Evolutionary conservation across 2,888 invertebrate species (phyloP), one percentile per base, ranked within the genome.

Genomic region (Lysandra bellargus): DNA sequence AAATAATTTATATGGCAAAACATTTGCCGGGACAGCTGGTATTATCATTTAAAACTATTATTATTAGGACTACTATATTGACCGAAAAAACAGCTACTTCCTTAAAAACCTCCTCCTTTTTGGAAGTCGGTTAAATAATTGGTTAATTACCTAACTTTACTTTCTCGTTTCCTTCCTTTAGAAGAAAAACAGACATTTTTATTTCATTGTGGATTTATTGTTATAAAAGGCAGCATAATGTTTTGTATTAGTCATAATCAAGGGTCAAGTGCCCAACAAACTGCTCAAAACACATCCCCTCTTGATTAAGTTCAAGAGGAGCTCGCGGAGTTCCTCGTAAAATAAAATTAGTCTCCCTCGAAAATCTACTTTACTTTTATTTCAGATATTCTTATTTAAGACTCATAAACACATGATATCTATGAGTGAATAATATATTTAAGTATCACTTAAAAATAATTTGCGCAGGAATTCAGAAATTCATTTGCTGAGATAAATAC

Each of bases 221-320:
- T 44, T n/a, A 49, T 7, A 40, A 74, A 74, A 74, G 0, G 17
- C 73, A 73, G 14, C 74, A 23, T 49, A 44, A 49, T 74, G 49
- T 44, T 23, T 44, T 44, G n/a, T 79, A 77, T 69, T 89, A 88
- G 87, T 87, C 86, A 88, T 89, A 90, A 89, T 89, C 88, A 89
- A 88, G 89, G 92, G 88, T 91, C 89, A 87, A 91, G 91, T 89
- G 90, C 87, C 84, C 87, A 88, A 89, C 90, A 90, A 92, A 92
- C 91, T 91, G 88, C 84, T 85, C 86, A 85, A 89, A 90, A 91
- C 89, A 89, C 87, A 87, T 86, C 83, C 88, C 85, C 88, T 85
- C 88, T 91, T 92, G 91, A 92, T 92, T 92, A 92, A 90, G 88
- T 89, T 89, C 86, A 85, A 86, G 85, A 86, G 44, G n/a, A 74